Base-by-base conservation (phyloP, 2,797 vertebrate genomes). In the Rachycentron canadum region DNA sequence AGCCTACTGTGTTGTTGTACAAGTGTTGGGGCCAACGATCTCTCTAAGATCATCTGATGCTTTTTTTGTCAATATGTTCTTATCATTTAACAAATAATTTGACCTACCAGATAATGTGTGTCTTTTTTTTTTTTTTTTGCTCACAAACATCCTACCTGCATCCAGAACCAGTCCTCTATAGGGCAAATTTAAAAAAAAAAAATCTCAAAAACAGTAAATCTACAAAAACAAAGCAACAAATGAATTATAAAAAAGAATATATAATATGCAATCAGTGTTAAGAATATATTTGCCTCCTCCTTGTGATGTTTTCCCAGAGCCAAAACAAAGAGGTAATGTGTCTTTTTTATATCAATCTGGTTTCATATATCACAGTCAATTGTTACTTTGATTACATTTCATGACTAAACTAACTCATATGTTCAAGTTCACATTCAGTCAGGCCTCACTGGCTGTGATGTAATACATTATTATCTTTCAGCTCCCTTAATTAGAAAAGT, bases 361-460 rank as follows among this genome's bases (percentile, higher is more conserved):
- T 73, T 61, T 74, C 55, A 74, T 61, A 55, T 79, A 74, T 82
- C 71, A 72, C 32, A 66, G 53, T 3, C 4, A 57, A 77, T 64
- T 69, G 50, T 41, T 56, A 26, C 72, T 83, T 68, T 61, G 77
- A 88, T 84, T 82, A 59, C 12, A 72, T 68, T 56, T 78, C 74
- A 1, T 81, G 72, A 61, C 68, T 56, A 58, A 72, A 70, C 34
- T 66, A 74, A 64, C 78, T 78, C 62, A 80, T 56, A 16, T 28
- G 21, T 49, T 69, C 76, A 75, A 16, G 63, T 55, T 85, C 71
- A 71, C 34, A 55, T 76, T 82, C 67, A 80, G 67, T 73, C 61
- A 26, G 53, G 49, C 70, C 52, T 28, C 0, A 13, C 78, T 72
- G 71, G 63, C 43, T 13, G 61, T 49, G 32, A 76, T 68, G 21